Evolutionary conservation across 2,113 vertebrate species (phyloP), one percentile per base, ranked within the genome.

Genomic region (Oncorhynchus masou): DNA sequence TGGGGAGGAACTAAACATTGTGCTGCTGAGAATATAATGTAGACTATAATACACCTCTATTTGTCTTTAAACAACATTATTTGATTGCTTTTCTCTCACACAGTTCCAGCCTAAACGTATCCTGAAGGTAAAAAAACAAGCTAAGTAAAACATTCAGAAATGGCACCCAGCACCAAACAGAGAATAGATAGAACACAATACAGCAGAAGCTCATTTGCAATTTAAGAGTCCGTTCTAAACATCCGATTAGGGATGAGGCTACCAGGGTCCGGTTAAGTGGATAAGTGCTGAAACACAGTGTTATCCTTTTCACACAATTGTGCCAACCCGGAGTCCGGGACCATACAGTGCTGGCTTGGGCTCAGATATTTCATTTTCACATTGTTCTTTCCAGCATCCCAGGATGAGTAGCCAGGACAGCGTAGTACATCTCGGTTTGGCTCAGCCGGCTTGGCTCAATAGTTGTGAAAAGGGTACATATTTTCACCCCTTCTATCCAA

Each of bases 161-260:
- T 11, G 19, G 24, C 24, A 62, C 19, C 15, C 27, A 24, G 27
- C 7, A 27, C 12, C 20, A 39, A 51, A 24, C 68, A 70, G 81
- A 73, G 84, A 81, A 70, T 82, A 73, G 84, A 81, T 34, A 81
- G 34, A 88, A 82, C 81, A 67, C 25, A 27, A 20, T 29, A 27
- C 78, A 86, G 79, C 75, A 64, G 22, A 74, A 75, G 78, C 75
- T 76, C 78, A 87, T 84, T 85, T 75, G 77, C 81, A 85, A 90
- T 92, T 88, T 91, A 86, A 76, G 86, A 88, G 3, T 88, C 90
- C 85, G 89, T 88, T 86, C 73, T 60, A 75, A 71, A 85, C 86
- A 88, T 79, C 83, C 85, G 86, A 90, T 87, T 87, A 84, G 77
- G 71, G 81, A 85, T 85, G 83, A 80, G 83, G 87, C 71, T 31